phyloP scores from a whole-genome alignment of 2,113 vertebrate genomes.

The Hucho hucho region DNA sequence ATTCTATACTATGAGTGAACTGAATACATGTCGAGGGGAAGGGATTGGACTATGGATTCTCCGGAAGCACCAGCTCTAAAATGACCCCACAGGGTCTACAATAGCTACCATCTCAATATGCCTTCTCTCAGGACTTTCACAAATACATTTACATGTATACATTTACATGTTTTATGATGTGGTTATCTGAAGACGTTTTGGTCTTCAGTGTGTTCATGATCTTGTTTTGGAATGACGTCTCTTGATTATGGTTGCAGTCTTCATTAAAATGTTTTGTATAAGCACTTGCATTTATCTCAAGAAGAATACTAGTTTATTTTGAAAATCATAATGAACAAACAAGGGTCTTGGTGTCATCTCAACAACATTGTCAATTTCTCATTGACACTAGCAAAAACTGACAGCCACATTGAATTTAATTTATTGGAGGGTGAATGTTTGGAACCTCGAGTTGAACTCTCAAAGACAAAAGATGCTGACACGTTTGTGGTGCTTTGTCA shows the following conservation, averaged over 20 bases:
- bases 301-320: background rate
- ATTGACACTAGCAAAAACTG: no score
- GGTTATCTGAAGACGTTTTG: background rate
- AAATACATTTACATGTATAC: background rate
- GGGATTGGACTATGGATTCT: background rate
- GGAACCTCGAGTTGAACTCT: slow-evolving; percentile 19
- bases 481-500: slow-evolving; percentile 3
- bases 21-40: background rate
- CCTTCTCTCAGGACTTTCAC: background rate
- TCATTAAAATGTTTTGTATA: slow-evolving; percentile 15
- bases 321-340: background rate
- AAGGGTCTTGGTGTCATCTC: no score
- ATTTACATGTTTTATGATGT: background rate
- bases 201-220: background rate
- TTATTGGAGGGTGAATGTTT: slow-evolving; percentile 43
- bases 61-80: background rate
- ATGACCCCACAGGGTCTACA: background rate
- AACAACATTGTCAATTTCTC: background rate
- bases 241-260: background rate
- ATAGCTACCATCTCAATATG: background rate
- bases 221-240: slow-evolving; percentile 2
- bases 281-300: background rate
- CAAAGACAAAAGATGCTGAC: background rate
- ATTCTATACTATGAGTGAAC: background rate
- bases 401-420: background rate